Conservation (phyloP, 2,113 vertebrate species). For the Toxotes jaculatrix region DNA sequence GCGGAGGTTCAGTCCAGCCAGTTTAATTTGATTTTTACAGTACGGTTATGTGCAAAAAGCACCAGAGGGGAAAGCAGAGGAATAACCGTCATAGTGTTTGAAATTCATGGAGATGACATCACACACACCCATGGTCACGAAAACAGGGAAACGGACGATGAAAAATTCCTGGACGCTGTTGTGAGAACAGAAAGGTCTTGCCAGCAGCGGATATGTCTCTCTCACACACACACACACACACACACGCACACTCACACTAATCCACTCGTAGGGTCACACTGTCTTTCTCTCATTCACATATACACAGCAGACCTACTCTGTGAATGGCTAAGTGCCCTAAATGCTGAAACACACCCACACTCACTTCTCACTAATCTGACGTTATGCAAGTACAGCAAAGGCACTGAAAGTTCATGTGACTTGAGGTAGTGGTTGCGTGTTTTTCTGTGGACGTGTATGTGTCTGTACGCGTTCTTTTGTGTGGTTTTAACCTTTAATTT, state of each 20-base stretch:
- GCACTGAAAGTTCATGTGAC: background rate
- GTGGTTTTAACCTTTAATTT: constrained; percentile 16
- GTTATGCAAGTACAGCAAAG: constrained; percentile 1
- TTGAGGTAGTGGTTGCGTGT: constrained; percentile 25
- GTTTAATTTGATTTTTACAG: constrained; percentile 5
- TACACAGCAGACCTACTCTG: constrained; percentile 23
- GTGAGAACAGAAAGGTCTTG: constrained; percentile 72
- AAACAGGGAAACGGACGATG: constrained; percentile 58
- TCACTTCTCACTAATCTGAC: constrained; percentile 34
- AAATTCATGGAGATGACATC: constrained; percentile 71
- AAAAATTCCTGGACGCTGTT: constrained; percentile 75
- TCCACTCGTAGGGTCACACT: constrained; percentile 31
- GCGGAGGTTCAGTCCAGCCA: background rate
- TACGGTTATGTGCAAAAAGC: constrained; percentile 20
- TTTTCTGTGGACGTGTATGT: background rate
- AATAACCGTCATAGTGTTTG: constrained; percentile 52
- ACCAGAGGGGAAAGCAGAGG: constrained; percentile 29
- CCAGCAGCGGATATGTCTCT: constrained; percentile 66
- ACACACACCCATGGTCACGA: constrained; percentile 56
- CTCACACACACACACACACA: constrained; percentile 9
- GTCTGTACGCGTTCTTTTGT: background rate
- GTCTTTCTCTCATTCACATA: constrained; percentile 25
- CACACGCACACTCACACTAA: constrained; percentile 24
- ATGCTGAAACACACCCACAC: background rate
- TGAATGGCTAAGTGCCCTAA: constrained; percentile 29